A percentile compares a stretch with the other conserved stretches of the same genome.
These are phyloP conservation scores for Catalaphyllia jardinei DNA, from an alignment of 64 coral and sea anemone genomes.

Conservation along the genomic window DNA sequence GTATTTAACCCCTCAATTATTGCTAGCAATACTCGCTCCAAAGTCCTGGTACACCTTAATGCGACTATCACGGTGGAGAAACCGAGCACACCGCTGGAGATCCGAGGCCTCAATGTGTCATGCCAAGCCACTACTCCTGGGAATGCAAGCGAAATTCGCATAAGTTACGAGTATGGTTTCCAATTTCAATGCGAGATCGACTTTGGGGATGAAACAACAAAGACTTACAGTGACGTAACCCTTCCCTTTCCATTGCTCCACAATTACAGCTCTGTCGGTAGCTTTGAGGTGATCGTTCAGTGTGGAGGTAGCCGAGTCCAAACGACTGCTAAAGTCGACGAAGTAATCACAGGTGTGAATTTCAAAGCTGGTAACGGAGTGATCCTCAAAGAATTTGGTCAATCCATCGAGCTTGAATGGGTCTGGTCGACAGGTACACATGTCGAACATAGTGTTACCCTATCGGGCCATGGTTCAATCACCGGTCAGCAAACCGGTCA, in stretches of 20 bases:
- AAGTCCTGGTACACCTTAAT: background rate
- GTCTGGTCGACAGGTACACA: conserved; percentile 61
- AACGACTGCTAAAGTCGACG: conserved; percentile 51
- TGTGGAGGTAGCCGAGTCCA: conserved; percentile 31
- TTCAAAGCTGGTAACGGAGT: conserved; percentile 30
- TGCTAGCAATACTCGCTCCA: conserved; percentile 42
- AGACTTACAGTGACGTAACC: background rate
- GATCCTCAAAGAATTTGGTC: conserved; percentile 44
- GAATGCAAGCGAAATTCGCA: conserved; percentile 34
- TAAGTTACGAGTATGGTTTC: conserved; percentile 60
- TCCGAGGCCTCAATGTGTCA: conserved; percentile 51
- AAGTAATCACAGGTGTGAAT: conserved; percentile 45
- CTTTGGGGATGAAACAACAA: conserved; percentile 33
- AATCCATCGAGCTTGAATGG: conserved; percentile 45
- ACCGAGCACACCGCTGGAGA: conserved; percentile 18
- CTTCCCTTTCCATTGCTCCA: conserved; percentile 41
- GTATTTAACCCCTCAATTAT: conserved; percentile 29
- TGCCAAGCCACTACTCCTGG: conserved; percentile 56
- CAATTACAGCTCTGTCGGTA: conserved; percentile 28
- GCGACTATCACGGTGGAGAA: conserved; percentile 27
- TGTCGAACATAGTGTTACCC: conserved; percentile 10
- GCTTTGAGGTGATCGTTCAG: conserved; percentile 22
- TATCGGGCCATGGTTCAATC: conserved; percentile 9
- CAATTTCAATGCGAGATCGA: conserved; percentile 52
- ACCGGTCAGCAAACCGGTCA: background rate